Conservation (phyloP, 2,888 invertebrate genomes). For the Pandemis cinnamomeana region DNA sequence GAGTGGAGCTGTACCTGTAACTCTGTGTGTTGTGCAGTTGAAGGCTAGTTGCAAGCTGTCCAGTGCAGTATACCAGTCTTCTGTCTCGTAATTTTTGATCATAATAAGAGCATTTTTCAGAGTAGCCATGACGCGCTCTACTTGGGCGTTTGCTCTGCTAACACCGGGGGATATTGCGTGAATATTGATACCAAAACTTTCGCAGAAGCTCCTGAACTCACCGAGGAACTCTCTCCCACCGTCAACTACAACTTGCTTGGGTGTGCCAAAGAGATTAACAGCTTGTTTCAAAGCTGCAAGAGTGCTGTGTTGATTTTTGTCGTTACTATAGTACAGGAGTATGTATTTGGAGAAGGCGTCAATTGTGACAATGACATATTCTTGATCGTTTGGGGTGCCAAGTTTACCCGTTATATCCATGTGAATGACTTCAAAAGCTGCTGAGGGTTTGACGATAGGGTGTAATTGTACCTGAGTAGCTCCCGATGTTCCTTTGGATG, state of each 20-base stretch:
- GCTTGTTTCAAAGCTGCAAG: constrained; percentile 27
- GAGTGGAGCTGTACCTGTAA: not conserved
- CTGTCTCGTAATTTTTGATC: constrained; percentile 37
- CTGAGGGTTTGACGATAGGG: constrained; percentile 45
- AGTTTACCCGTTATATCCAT: constrained; percentile 50
- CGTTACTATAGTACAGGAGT: not conserved
- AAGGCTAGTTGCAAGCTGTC: constrained; percentile 31
- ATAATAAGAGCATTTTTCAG: constrained; percentile 17
- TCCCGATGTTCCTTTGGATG: constrained; percentile 49
- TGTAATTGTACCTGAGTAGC: constrained; percentile 47
- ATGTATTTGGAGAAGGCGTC: constrained; percentile 43
- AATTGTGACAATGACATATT: constrained; percentile 47
- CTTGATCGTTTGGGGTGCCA: constrained; percentile 40
- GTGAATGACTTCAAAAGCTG: constrained; percentile 47
- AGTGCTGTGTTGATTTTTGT: constrained; percentile 17
- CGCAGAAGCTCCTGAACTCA: not conserved
- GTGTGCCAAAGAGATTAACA: constrained; percentile 11
- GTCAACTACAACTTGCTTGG: not conserved
- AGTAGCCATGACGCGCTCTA: constrained; percentile 1
- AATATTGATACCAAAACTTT: not conserved
- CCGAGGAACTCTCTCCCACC: not conserved
- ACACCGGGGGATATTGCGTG: not conserved
- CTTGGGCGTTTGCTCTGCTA: not conserved
- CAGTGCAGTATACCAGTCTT: constrained; percentile 33
- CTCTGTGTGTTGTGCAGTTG: constrained; percentile 22